Evolutionary conservation across 30 jellyfish, hydroid and myxozoan species (phyloP).

Genomic region (Nemopilema nomurai): DNA sequence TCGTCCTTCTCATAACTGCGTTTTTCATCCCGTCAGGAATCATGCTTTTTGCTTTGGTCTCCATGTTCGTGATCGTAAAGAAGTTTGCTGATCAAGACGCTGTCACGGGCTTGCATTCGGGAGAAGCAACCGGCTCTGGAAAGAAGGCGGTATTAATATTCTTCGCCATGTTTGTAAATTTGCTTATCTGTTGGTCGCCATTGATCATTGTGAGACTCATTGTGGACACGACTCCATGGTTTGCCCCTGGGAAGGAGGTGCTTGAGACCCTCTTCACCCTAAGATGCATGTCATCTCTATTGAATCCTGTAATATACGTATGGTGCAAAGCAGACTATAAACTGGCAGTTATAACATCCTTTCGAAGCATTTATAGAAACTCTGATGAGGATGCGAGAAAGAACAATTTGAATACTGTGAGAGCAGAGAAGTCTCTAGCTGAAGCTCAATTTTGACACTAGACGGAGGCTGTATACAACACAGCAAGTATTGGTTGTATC

Average conservation of each 20-base stretch:
- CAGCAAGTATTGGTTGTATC: too few species aligned
- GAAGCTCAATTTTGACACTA: too few species aligned
- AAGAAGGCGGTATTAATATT: constrained; percentile 25
- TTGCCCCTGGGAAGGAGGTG: neutral
- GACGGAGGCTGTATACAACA: too few species aligned
- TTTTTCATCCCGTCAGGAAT: constrained; percentile 31
- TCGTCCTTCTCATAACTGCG: constrained; percentile 1
- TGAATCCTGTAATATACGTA: constrained; percentile 49
- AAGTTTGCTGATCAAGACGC: constrained; percentile 19
- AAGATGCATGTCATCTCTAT: constrained; percentile 22
- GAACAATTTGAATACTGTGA: too few species aligned
- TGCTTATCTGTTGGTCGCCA: constrained; percentile 48
- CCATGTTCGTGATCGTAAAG: constrained; percentile 19
- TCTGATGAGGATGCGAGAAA: too few species aligned
- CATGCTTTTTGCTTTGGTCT: constrained; percentile 5
- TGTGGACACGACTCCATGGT: constrained; percentile 24
- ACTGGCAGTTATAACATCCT: neutral
- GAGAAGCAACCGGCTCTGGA: constrained; percentile 11
- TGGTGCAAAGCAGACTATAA: constrained; percentile 54
- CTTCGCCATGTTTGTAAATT: constrained; percentile 29
- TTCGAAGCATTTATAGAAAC: too few species aligned
- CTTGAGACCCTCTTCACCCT: constrained; percentile 32
- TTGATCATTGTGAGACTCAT: constrained; percentile 26
- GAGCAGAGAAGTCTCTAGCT: too few species aligned
- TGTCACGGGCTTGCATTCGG: constrained; percentile 2